A percentile compares a stretch with the other conserved stretches of the same genome.
phyloP scores from a whole-genome alignment of 2,888 invertebrate species.

The Piscicola geometra region DNA sequence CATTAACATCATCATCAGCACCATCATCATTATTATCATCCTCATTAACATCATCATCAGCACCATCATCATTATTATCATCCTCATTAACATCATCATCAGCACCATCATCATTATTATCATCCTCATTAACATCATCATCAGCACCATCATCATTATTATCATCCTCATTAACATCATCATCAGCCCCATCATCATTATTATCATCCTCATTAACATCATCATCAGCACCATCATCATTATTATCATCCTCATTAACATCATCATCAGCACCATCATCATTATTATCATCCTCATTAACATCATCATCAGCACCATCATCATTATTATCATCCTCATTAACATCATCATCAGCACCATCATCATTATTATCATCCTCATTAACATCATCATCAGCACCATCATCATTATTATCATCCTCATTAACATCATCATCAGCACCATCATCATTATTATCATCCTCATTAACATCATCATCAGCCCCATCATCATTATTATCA shows the following conservation, averaged over 20 bases:
- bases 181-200: background rate
- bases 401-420: no score
- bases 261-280: background rate
- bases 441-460: background rate
- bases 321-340: background rate
- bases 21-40: background rate
- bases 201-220: no score
- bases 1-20: no score
- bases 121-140: background rate
- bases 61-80: no score
- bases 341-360: background rate
- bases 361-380: no score
- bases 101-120: background rate
- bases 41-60: no score
- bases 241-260: no score
- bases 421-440: no score
- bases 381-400: no score
- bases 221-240: no score
- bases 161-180: no score
- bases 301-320: background rate
- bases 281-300: background rate
- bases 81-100: no score
- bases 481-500: background rate
- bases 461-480: background rate
- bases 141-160: background rate